These are phyloP conservation scores for Luperina testacea DNA, from an alignment of 2,888 invertebrate species.

Conservation along the genomic window DNA sequence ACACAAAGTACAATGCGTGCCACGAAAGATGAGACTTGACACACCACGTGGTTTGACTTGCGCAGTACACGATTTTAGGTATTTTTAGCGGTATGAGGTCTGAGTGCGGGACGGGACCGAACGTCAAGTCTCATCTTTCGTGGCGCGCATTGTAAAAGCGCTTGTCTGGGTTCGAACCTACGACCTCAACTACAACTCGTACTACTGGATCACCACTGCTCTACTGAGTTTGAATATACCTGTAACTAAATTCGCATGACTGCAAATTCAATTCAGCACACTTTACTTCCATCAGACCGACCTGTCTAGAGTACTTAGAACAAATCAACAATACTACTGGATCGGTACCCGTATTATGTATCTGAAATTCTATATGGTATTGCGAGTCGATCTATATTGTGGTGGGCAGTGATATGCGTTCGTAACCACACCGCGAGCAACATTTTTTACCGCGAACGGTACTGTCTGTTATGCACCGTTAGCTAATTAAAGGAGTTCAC, in stretches of 20 bases:
- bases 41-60: too few relatives aligned
- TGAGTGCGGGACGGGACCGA: too few relatives aligned
- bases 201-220: not conserved
- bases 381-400: conserved; percentile 54
- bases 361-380: conserved; percentile 63
- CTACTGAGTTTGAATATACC: not conserved
- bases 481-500: conserved; percentile 81
- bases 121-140: too few relatives aligned
- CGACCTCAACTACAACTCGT: not conserved
- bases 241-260: not conserved
- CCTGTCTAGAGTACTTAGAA: not conserved
- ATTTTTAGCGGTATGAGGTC: too few relatives aligned
- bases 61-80: too few relatives aligned
- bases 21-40: too few relatives aligned
- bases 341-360: conserved; percentile 59
- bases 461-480: conserved; percentile 83
- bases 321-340: conserved; percentile 35
- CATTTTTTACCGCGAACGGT: conserved; percentile 77
- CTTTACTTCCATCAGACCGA: not conserved
- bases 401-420: conserved; percentile 62
- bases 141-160: too few relatives aligned
- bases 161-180: not conserved
- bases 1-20: too few relatives aligned
- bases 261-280: not conserved
- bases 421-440: conserved; percentile 63